A percentile compares a stretch with the other conserved stretches of the same genome.
Evolutionary conservation across 2,113 vertebrate species (phyloP).

Genomic region (Beaufortia kweichowensis): DNA sequence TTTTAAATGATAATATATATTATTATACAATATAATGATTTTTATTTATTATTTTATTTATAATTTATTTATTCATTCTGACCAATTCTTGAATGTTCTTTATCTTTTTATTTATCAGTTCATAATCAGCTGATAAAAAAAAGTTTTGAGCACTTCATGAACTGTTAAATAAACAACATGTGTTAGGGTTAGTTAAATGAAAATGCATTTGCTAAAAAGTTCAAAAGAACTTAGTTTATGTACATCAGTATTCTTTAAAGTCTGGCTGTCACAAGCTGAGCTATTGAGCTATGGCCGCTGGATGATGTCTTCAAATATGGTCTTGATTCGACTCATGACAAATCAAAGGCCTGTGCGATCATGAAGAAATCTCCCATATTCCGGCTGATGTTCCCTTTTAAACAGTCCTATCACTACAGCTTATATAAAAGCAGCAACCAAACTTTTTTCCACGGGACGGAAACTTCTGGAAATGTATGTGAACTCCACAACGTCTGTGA

Average conservation of each 20-base stretch:
- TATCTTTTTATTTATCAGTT: background rate
- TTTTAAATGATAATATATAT: too few relatives aligned
- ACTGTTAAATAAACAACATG: conserved; percentile 1
- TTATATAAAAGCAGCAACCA: conserved; percentile 32
- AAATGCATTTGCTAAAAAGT: background rate
- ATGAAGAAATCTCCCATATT: conserved; percentile 12
- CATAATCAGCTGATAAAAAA: background rate
- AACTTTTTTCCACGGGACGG: conserved; percentile 35
- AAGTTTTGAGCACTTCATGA: background rate
- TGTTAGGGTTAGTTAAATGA: background rate
- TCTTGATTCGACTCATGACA: conserved; percentile 8
- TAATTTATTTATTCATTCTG: too few relatives aligned
- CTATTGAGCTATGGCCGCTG: background rate
- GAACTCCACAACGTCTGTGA: conserved; percentile 51
- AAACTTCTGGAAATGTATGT: conserved; percentile 52
- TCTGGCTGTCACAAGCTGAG: background rate
- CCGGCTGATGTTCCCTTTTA: conserved; percentile 30
- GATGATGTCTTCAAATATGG: conserved; percentile 8
- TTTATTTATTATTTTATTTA: too few relatives aligned
- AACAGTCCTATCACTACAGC: conserved; percentile 5
- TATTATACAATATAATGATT: too few relatives aligned
- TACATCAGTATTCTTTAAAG: background rate
- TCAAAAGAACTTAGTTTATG: background rate
- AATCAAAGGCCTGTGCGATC: conserved; percentile 21
- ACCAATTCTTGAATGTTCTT: background rate